phyloP scores from a whole-genome alignment of 2,797 vertebrate genomes.

The Mareca strepera region DNA sequence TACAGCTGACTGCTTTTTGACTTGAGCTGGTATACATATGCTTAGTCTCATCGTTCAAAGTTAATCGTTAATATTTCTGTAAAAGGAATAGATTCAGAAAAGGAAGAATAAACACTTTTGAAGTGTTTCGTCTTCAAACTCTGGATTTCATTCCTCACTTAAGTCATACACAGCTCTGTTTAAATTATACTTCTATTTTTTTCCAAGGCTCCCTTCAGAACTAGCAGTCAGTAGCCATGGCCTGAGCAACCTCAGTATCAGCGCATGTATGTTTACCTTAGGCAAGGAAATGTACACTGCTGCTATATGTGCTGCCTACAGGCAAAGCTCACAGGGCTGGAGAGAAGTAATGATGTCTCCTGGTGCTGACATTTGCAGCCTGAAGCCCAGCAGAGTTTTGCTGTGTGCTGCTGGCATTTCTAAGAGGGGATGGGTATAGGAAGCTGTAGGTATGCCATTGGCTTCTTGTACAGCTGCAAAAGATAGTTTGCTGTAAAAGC shows the following conservation, averaged over 20 bases:
- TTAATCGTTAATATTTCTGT: slow-evolving; percentile 32
- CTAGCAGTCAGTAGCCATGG: neutral
- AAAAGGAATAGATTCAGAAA: neutral
- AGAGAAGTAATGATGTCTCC: neutral
- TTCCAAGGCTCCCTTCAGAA: neutral
- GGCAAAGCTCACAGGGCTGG: neutral
- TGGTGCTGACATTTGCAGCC: neutral
- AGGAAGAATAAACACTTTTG: neutral
- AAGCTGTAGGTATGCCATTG: neutral
- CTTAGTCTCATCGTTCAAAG: slow-evolving; percentile 29
- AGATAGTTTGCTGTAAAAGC: neutral
- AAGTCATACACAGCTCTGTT: neutral
- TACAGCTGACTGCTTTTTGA: neutral
- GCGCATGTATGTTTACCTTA: neutral
- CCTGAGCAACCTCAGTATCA: neutral
- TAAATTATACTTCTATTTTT: neutral
- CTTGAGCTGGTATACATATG: neutral
- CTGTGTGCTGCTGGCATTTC: neutral
- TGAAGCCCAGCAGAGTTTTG: neutral
- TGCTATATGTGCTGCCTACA: neutral
- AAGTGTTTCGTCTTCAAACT: neutral
- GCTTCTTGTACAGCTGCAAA: neutral
- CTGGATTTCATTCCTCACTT: neutral
- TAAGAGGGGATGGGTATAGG: neutral
- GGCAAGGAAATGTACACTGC: neutral